Evolutionary conservation across 2,888 invertebrate genomes (phyloP), one percentile per base, ranked within the genome.

Genomic region (Selenia dentaria): DNA sequence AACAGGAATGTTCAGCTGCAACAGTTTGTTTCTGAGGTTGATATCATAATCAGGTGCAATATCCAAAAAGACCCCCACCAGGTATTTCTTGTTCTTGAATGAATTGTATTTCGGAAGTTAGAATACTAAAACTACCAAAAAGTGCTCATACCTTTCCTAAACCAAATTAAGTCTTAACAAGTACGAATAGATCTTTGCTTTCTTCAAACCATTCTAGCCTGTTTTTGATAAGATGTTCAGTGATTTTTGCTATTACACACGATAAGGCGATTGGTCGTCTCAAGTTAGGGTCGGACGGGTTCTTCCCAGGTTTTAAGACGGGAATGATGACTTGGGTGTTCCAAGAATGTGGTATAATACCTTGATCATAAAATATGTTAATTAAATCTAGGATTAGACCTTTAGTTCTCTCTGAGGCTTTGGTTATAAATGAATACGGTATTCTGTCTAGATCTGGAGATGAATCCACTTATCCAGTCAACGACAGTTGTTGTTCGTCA

Each of bases 71-170:
- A 50, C 55, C 0, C 39, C 62, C 0, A 63, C 38, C 0, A 62
- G 6, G 4, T 25, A 51, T 27, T 59, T 36, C 11, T 51, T 45
- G 1, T 39, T n/a, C n/a, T n/a, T n/a, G n/a, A n/a, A n/a, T n/a
- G n/a, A n/a, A n/a, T n/a, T 46, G 39, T 5, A 62, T 51, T 10
- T 63, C 63, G 0, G 64, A 38, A 1, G 46, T 36, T 1, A 67
- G 22, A 10, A 64, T 52, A 6, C 54, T 33, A 3, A 70, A 20
- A 5, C 64, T 68, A 26, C 64, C 65, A 4, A 62, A 31, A 0
- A n/a, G 70, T 65, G 3, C 62, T 44, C 35, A 41, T n/a, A n/a
- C n/a, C n/a, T n/a, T n/a, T 51, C 2, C 68, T 35, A 36, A 70
- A 66, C 67, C 61, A 35, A 41, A 64, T 18, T 64, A 61, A 1